Evolutionary conservation across 2,113 vertebrate species (phyloP), one percentile per base, ranked within the genome.

Genomic region (Lepus timidus): DNA sequence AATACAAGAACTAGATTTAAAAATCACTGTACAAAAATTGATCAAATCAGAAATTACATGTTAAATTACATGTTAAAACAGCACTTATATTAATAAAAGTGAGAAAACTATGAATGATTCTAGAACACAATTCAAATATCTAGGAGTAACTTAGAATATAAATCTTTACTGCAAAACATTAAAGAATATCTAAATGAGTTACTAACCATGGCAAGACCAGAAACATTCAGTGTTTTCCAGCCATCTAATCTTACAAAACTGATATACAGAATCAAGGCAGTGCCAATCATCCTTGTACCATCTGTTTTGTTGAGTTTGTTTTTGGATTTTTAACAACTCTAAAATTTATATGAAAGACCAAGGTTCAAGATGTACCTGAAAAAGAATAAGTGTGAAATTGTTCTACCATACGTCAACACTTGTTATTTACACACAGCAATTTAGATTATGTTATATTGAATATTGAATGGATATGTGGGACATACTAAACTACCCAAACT

Each of bases 21-120:
- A 44, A 85, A 79, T 70, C 16, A 9, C 13, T 39, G 11, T 31
- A 31, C 0, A 64, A 67, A 88, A 62, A n/a, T n/a, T 71, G 67
- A 36, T 17, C 1, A 49, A 85, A 44, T 70, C 64, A 33, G 25
- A 75, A 76, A 68, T 19, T 70, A 89, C 84, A 68, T 14, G 82
- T 81, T 88, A 75, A 76, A 68, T 19, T 70, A 89, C 84, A 68
- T 14, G 82, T 81, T 88, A 61, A 82, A 52, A 75, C 55, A 55
- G 7, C 7, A 67, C 62, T 73, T 87, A 31, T 49, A 88, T 44
- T 89, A 92, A 75, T 75, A 67, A 52, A 93, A 83, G 31, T 33
- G 74, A n/a, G 4, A 20, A 39, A 82, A 44, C 2, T 65, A 20
- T 78, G 17, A 55, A 68, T 27, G 6, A 67, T 39, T 55, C 11